Evolutionary conservation across 2,888 invertebrate genomes (phyloP), one percentile per base, ranked within the genome.

Genomic region (Orthonevra nobilis): DNA sequence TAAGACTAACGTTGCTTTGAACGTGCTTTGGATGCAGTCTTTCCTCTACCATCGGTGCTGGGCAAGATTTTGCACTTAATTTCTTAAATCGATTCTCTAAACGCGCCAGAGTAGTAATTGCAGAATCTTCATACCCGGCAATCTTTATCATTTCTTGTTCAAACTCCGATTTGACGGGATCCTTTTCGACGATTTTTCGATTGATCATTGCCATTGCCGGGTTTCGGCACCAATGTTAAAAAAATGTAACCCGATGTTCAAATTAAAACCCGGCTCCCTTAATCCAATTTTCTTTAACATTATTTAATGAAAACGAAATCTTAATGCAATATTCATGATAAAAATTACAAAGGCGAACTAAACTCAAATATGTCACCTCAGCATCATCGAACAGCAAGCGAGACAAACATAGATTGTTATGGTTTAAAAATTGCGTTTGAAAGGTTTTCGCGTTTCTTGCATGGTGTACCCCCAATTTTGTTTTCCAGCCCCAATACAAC

Each of bases 111-210:
- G 32, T 4, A 30, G 40, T 30, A 1, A 38, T 19, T 12, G 42
- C 56, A 56, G 28, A 19, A 7, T 56, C 56, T 30, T 56, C 56
- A n/a, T 56, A 42, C 15, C 32, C 40, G 3, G 36, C 52, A 7
- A 32, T 36, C 26, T 36, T 52, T 36, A 5, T 23, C 34, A 26
- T 52, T 12, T 52, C 52, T n/a, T 58, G 54, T 9, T 38, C 54
- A 3, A 54, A 26, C 9, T 54, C 54, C 15, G 26, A 1, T 26
- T 54, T 54, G 23, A 54, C n/a, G 26, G 38, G 38, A 28, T 54
- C 38, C 17, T 26, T 54, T 38, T 54, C 48, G 9, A 34, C 12
- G 3, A 32, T 50, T 30, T 14, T 30, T 17, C 17, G 1, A 32
- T 32, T 15, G 7, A 50, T 1, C 28, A 30, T 48, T 5, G 14